These are phyloP conservation scores for Cotesia vestalis DNA, from an alignment of 1,140 invertebrate species.

Conservation along the genomic window DNA sequence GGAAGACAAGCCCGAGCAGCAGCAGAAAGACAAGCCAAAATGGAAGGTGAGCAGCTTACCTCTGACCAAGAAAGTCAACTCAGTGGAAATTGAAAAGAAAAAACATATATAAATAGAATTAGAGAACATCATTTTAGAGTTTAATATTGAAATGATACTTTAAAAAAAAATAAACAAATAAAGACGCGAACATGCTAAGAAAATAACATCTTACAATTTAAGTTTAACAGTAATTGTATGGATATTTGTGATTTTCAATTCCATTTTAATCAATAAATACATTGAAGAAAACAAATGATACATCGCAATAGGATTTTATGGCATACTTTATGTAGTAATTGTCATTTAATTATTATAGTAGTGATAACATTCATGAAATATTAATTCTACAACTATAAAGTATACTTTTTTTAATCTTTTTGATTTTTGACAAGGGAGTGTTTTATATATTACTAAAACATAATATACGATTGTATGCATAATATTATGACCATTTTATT, in stretches of 20 bases:
- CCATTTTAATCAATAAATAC: background rate
- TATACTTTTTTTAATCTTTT: constrained; percentile 54
- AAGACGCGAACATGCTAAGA: no score
- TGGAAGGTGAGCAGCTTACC: constrained; percentile 57
- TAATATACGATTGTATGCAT: constrained; percentile 55
- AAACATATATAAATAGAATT: constrained; percentile 20
- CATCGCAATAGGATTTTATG: constrained; percentile 59
- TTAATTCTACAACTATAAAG: constrained; percentile 34
- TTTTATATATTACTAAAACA: constrained; percentile 64
- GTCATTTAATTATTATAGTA: constrained; percentile 45
- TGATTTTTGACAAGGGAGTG: constrained; percentile 63
- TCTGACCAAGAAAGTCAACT: constrained; percentile 50
- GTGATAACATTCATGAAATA: constrained; percentile 34
- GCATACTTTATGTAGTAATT: constrained; percentile 60
- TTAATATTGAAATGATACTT: background rate
- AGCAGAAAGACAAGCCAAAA: constrained; percentile 60
- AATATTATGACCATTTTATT: constrained; percentile 59
- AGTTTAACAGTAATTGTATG: background rate
- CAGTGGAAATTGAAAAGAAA: constrained; percentile 52
- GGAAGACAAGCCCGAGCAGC: constrained; percentile 63
- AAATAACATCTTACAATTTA: no score
- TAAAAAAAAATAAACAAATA: no score
- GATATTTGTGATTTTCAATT: background rate
- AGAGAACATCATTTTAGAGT: background rate
- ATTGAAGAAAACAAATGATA: constrained; percentile 36